Percentiles rank a stretch among this genome's conserved stretches.
These are phyloP conservation scores for Spilosoma lubricipeda DNA, from an alignment of 2,888 invertebrate genomes.

Conservation along the genomic window DNA sequence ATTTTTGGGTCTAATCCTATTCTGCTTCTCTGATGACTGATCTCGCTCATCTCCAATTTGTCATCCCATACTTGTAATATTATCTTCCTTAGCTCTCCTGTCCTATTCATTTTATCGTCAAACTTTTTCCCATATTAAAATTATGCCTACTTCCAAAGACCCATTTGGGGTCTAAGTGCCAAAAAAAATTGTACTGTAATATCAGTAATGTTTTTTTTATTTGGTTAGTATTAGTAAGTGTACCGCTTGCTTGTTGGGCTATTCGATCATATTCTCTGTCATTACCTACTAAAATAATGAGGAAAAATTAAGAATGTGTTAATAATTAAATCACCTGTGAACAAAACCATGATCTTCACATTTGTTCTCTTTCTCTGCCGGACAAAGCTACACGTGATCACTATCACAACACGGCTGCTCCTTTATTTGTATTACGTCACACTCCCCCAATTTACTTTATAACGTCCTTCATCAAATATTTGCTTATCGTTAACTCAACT, in stretches of 20 bases:
- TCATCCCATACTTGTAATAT: no score
- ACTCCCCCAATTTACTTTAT: slow-evolving; percentile 67
- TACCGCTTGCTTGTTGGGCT: not conserved
- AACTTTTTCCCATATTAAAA: not conserved
- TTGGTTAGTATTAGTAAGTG: not conserved
- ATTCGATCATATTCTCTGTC: not conserved
- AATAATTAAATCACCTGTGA: not conserved
- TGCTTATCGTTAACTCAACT: slow-evolving; percentile 68
- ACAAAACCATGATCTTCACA: not conserved
- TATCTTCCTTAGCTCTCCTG: not conserved
- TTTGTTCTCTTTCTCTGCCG: not conserved
- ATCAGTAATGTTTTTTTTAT: not conserved
- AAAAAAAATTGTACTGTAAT: not conserved
- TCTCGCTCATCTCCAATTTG: no score
- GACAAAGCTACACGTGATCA: slow-evolving; percentile 10
- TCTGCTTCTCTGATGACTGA: no score
- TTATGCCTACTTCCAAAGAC: not conserved
- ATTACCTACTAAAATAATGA: not conserved
- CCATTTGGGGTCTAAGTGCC: not conserved
- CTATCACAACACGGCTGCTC: slow-evolving; percentile 40
- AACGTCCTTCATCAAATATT: slow-evolving; percentile 73
- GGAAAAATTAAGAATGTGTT: not conserved
- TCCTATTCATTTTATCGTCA: not conserved
- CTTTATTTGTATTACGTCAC: slow-evolving; percentile 53
- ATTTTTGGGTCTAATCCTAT: no score